Percentiles rank a stretch among this genome's conserved stretches.
phyloP scores from a whole-genome alignment of 2,113 vertebrate genomes.

The Trogon melanurus region DNA sequence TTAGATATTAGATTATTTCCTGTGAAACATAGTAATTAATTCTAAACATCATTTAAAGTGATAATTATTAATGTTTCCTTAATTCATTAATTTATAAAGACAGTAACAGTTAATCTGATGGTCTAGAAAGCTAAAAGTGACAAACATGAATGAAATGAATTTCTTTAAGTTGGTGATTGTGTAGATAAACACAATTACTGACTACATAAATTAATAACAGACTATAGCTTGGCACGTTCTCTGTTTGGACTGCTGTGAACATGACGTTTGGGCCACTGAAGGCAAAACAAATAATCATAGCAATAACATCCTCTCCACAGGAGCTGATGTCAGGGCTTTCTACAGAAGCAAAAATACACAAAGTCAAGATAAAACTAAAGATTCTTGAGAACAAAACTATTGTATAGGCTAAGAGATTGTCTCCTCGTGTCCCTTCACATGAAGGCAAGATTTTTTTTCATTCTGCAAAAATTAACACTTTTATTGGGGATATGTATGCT shows the following conservation, averaged over 20 bases:
- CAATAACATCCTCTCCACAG: not conserved
- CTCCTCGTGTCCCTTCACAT: not conserved
- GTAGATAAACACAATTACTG: not conserved
- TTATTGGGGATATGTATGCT: not conserved
- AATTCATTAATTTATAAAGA: not conserved
- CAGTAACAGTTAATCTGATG: not conserved
- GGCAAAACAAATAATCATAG: slow-evolving; percentile 25
- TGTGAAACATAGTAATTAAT: not conserved
- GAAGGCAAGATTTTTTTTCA: not conserved
- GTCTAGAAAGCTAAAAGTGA: not conserved
- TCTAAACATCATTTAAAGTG: not conserved
- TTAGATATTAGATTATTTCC: not conserved
- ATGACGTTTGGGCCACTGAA: not conserved
- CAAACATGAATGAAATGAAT: not conserved
- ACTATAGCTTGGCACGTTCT: not conserved
- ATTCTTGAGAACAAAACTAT: not conserved
- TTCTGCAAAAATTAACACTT: not conserved
- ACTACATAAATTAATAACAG: not conserved
- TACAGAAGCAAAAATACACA: not conserved
- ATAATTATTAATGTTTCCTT: not conserved
- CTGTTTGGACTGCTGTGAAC: not conserved
- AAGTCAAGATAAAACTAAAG: not conserved
- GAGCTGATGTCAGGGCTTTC: not conserved
- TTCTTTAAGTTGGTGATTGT: not conserved
- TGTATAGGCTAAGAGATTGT: not conserved